Evolutionary conservation across 2,113 vertebrate species (phyloP).

Genomic region (Himantopus leucocephalus): DNA sequence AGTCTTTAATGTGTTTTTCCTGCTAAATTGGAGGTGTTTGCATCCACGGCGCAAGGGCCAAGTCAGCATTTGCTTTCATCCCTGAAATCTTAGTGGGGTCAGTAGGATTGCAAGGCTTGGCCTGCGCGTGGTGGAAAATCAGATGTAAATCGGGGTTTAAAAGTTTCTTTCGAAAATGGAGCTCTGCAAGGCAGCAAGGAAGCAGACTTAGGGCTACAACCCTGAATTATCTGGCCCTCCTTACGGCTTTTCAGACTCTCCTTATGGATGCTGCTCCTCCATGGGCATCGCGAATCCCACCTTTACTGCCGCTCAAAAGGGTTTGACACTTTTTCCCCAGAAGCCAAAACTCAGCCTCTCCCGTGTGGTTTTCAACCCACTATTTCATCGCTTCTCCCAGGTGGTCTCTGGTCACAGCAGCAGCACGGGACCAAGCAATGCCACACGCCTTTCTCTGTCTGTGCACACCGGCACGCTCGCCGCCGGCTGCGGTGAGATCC

Average conservation of each 20-base stretch:
- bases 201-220: not conserved
- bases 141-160: not conserved
- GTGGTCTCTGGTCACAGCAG: not conserved
- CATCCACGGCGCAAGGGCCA: not conserved
- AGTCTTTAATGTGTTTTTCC: not conserved
- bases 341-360: not conserved
- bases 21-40: conserved; percentile 1
- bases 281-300: rapidly evolving
- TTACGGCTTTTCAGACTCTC: not conserved
- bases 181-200: not conserved
- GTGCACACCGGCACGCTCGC: rapidly evolving
- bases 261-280: not conserved
- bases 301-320: rapidly evolving
- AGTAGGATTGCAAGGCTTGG: not conserved
- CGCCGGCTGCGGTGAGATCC: not conserved
- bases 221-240: not conserved
- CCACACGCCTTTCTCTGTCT: rapidly evolving
- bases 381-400: not conserved
- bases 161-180: not conserved
- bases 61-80: not conserved
- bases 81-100: not conserved
- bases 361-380: rapidly evolving
- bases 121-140: not conserved
- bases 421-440: rapidly evolving
- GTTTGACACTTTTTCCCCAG: not conserved